phyloP scores from a whole-genome alignment of 2,797 vertebrate genomes.

The Morus bassanus region DNA sequence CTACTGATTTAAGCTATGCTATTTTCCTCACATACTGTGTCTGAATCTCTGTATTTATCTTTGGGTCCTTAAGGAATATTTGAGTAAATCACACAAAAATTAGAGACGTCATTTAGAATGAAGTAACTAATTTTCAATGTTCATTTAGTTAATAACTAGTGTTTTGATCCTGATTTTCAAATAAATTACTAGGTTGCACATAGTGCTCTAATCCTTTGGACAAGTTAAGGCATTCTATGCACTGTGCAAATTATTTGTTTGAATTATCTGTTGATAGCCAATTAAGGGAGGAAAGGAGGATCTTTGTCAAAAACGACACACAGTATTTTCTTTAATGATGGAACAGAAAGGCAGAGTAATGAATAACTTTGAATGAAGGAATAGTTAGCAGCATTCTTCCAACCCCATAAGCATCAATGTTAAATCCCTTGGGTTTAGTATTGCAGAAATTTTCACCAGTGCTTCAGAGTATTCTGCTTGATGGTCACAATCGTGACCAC shows the following conservation, averaged over 20 bases:
- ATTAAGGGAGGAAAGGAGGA: neutral
- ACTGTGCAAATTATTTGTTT: neutral
- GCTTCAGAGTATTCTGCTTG: neutral
- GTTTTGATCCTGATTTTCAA: neutral
- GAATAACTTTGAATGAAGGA: neutral
- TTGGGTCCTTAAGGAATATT: neutral
- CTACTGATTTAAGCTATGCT: neutral
- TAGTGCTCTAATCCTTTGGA: neutral
- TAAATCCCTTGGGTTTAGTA: neutral
- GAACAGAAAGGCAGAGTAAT: neutral
- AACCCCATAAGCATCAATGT: neutral
- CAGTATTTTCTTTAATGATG: neutral
- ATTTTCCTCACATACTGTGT: neutral
- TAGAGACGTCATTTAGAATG: neutral
- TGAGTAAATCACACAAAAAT: neutral
- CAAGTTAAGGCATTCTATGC: neutral
- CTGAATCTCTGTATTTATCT: neutral
- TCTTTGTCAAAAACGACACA: neutral
- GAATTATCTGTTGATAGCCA: neutral
- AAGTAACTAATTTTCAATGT: neutral
- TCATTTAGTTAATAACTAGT: neutral
- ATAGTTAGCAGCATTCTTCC: neutral
- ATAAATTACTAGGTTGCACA: neutral
- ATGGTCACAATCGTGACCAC: neutral
- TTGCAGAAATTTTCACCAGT: neutral